Evolutionary conservation across 2,888 invertebrate genomes (phyloP).

Genomic region (Petrolisthes manimaculis): DNA sequence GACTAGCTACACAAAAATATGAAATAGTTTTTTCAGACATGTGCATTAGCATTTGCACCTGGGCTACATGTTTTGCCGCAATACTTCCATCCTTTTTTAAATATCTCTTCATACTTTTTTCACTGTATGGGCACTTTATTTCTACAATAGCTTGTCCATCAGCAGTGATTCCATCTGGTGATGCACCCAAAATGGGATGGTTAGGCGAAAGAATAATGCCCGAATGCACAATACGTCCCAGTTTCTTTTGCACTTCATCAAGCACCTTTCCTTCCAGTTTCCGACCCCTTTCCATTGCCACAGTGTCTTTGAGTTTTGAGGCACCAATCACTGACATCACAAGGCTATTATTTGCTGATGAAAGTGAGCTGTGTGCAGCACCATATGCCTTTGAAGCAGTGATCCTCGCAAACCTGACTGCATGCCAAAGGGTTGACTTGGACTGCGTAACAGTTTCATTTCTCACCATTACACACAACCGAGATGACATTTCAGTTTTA

Average conservation of each 20-base stretch:
- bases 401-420: background rate
- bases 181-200: background rate
- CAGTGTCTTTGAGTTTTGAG: no score
- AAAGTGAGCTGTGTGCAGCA: background rate
- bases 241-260: rapidly evolving
- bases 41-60: background rate
- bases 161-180: background rate
- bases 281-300: no score
- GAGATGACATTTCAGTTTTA: no score
- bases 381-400: background rate
- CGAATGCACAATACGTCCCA: no score
- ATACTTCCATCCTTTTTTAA: no score
- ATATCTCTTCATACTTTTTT: background rate
- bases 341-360: no score
- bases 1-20: no score
- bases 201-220: background rate
- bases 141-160: background rate
- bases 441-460: background rate
- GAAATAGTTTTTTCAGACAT: no score
- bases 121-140: background rate
- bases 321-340: no score
- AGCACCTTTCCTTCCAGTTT: no score
- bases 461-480: no score
- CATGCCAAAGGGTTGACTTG: background rate
- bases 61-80: background rate